Base-by-base conservation (phyloP, 2,888 invertebrate genomes). In the Choristoneura rosaceana region DNA sequence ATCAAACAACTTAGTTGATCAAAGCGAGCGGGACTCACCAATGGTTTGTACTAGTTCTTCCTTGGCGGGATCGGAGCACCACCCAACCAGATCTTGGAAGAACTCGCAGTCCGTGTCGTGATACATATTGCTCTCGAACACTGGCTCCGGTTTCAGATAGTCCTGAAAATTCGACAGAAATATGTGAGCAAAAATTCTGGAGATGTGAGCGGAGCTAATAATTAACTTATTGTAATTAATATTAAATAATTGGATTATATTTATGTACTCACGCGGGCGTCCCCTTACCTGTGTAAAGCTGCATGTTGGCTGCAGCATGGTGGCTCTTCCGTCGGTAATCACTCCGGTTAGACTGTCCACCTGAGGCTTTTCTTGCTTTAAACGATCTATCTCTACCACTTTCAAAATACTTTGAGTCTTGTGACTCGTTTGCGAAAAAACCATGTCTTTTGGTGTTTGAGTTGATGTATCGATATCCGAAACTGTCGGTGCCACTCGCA, bases 21-120 rank as follows among this genome's bases (percentile, higher is more conserved):
- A 50, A 14, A 33, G 34, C 17, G 15, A 47, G 41, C 34, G 1
- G 63, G 59, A 76, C 89, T 89, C 77, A 93, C 94, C 94, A 94
- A 87, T 93, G 88, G 87, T 90, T 89, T 87, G 93, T 90, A 84
- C 87, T 87, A 82, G 88, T 89, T 89, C 92, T 88, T 88, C 92
- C 92, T 89, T 94, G 86, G 88, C 91, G 89, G 89, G 93, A 86
- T 87, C 90, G 85, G 89, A 93, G 90, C 95, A 96, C 95, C 94
- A 96, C 81, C 90, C 90, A 84, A 93, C 95, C 90, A 96, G 94
- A 92, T 96, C 96, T 94, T 96, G 95, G 94, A 96, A 96, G 92
- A 95, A 95, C 91, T 96, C 96, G 95, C 92, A 95, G 92, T 95
- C 91, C 92, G 92, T 83, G 77, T 90, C 90, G 88, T 89, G 89